Percentiles rank a stretch among this genome's conserved stretches.
Evolutionary conservation across 2,797 vertebrate genomes (phyloP).

Genomic region (Enteromius argenteus): DNA sequence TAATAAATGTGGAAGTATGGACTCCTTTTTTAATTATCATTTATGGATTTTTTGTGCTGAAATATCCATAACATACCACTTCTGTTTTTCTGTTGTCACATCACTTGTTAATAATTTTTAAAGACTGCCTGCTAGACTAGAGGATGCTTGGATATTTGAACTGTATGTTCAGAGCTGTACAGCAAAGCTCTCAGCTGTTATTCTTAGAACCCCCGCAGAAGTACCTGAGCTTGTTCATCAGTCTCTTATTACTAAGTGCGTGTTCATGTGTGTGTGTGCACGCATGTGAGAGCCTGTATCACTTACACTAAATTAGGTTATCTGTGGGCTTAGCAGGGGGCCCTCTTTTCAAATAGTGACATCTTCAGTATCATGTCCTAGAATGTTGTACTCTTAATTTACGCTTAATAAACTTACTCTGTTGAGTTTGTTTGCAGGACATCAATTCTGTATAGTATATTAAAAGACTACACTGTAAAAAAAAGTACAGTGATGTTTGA

Average conservation of each 20-base stretch:
- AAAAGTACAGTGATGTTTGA: not conserved
- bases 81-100: not conserved
- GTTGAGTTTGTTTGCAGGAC: not conserved
- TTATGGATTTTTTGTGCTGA: not conserved
- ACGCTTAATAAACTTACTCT: not conserved
- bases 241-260: conserved; percentile 39
- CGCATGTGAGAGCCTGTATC: conserved; percentile 19
- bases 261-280: conserved; percentile 4
- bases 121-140: not conserved
- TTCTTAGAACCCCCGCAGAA: not conserved
- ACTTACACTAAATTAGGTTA: conserved; percentile 40
- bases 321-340: not conserved
- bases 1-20: not conserved
- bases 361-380: conserved; percentile 1
- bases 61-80: not conserved
- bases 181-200: conserved; percentile 29
- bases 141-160: not conserved
- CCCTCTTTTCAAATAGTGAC: conserved; percentile 20
- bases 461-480: not conserved
- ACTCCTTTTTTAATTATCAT: not conserved
- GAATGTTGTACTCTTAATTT: not conserved
- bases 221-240: conserved; percentile 24
- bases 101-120: not conserved
- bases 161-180: not conserved
- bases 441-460: not conserved